A percentile compares a stretch with the other conserved stretches of the same genome.
phyloP scores from a whole-genome alignment of 2,113 vertebrate species.

The Ochotona curzoniae region DNA sequence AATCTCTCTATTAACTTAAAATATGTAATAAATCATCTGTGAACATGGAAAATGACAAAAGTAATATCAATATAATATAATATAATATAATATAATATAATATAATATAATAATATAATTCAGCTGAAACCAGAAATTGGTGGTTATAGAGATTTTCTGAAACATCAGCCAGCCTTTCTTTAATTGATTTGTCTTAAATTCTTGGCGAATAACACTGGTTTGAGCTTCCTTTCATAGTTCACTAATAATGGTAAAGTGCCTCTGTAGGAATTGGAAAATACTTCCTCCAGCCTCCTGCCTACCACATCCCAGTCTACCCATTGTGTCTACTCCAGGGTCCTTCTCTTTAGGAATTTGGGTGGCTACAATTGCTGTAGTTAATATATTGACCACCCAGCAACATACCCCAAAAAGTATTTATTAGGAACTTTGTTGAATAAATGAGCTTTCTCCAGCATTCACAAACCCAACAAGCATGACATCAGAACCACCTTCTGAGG shows the following conservation, averaged over 20 bases:
- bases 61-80: constrained; percentile 79
- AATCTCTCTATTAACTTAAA: constrained; percentile 89
- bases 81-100: too few species aligned
- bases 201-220: constrained; percentile 67
- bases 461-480: constrained; percentile 96
- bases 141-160: constrained; percentile 85
- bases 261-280: constrained; percentile 91
- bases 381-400: constrained; percentile 96
- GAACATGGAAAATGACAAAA: constrained; percentile 88
- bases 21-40: constrained; percentile 93
- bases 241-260: constrained; percentile 56
- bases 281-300: constrained; percentile 87
- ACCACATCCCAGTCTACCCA: constrained; percentile 92
- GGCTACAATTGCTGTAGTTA: constrained; percentile 96
- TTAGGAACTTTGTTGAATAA: constrained; percentile 93
- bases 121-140: constrained; percentile 88
- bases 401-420: constrained; percentile 85
- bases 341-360: constrained; percentile 98
- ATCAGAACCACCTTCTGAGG: constrained; percentile 93
- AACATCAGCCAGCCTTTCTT: constrained; percentile 78
- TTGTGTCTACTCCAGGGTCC: constrained; percentile 91
- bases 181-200: constrained; percentile 81
- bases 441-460: constrained; percentile 98
- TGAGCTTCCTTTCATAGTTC: constrained; percentile 80
- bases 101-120: constrained; percentile 71